Evolutionary conservation across 2,888 invertebrate species (phyloP).

Genomic region (Orchestes rusci): DNA sequence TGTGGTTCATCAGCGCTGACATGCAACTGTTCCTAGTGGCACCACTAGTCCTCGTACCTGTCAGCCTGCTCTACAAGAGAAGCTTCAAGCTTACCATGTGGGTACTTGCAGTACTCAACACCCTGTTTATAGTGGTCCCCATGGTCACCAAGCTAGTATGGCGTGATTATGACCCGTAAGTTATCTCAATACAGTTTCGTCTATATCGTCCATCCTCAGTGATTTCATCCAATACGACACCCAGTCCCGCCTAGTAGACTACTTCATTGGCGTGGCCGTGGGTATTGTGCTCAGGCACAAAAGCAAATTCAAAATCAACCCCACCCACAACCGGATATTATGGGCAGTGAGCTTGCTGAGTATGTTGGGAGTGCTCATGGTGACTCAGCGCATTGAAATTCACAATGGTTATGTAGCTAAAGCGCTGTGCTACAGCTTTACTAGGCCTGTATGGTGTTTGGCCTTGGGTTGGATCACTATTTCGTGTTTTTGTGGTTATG

Average conservation of each 20-base stretch:
- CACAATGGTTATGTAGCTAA: constrained; percentile 16
- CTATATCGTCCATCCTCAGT: neutral
- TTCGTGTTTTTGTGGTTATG: constrained; percentile 20
- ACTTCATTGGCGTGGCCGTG: constrained; percentile 28
- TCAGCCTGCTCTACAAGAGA: constrained; percentile 25
- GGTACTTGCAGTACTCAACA: constrained; percentile 22
- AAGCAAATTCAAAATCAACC: constrained; percentile 3
- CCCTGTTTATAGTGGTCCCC: constrained; percentile 23
- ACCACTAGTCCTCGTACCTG: constrained; percentile 36
- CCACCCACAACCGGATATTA: too few relatives aligned
- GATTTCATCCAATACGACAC: constrained; percentile 24
- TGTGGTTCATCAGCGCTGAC: constrained; percentile 42
- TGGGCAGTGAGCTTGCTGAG: constrained; percentile 17
- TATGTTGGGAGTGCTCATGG: constrained; percentile 15
- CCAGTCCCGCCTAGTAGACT: constrained; percentile 28
- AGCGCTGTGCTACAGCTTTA: constrained; percentile 20
- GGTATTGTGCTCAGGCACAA: constrained; percentile 28
- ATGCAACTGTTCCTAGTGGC: constrained; percentile 40
- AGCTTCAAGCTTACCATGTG: constrained; percentile 26
- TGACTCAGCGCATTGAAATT: constrained; percentile 11
- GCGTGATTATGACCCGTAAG: constrained; percentile 26
- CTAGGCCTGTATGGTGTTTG: constrained; percentile 24
- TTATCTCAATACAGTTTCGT: constrained; percentile 1
- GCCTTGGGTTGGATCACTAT: constrained; percentile 22
- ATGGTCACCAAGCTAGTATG: constrained; percentile 22